A percentile compares a stretch with the other conserved stretches of the same genome.
phyloP scores from a whole-genome alignment of 2,113 vertebrate species.

The Strigops habroptila region DNA sequence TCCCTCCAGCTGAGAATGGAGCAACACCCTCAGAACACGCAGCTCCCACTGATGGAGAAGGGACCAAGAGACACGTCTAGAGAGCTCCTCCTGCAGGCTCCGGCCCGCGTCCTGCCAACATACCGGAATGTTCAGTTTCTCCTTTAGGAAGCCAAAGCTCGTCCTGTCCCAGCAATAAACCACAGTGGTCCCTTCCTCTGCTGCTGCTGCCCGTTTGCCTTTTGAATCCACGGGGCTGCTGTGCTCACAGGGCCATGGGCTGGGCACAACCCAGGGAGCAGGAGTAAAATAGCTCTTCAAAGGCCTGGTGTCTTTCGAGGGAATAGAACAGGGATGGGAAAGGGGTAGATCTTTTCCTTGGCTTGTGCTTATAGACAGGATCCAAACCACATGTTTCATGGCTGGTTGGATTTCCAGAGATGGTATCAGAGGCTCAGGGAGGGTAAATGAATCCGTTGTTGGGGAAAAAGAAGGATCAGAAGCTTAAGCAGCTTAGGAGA shows the following conservation, averaged over 20 bases:
- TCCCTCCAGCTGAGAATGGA: fast-evolving
- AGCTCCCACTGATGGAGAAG: fast-evolving
- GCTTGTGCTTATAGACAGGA: background rate
- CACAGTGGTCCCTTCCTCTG: fast-evolving
- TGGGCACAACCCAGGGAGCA: background rate
- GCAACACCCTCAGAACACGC: fast-evolving
- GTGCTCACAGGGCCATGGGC: background rate
- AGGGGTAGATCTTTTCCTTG: background rate
- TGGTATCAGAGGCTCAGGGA: background rate
- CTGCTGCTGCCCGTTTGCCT: background rate
- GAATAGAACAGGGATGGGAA: background rate
- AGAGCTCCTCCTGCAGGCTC: slow-evolving; percentile 14
- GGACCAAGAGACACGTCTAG: fast-evolving
- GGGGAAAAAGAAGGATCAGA: background rate
- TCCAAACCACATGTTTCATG: background rate
- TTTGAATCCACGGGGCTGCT: background rate
- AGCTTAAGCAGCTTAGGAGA: background rate
- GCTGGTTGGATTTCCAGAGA: background rate
- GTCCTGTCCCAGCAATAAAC: background rate
- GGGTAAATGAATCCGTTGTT: background rate
- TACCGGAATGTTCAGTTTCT: background rate
- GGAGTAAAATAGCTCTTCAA: background rate
- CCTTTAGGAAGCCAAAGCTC: fast-evolving
- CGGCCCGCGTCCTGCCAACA: fast-evolving
- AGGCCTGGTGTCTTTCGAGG: background rate